Percentiles rank a stretch among this genome's conserved stretches.
Evolutionary conservation across 2,113 vertebrate species (phyloP).

Genomic region (Chlorodrepanis virens): DNA sequence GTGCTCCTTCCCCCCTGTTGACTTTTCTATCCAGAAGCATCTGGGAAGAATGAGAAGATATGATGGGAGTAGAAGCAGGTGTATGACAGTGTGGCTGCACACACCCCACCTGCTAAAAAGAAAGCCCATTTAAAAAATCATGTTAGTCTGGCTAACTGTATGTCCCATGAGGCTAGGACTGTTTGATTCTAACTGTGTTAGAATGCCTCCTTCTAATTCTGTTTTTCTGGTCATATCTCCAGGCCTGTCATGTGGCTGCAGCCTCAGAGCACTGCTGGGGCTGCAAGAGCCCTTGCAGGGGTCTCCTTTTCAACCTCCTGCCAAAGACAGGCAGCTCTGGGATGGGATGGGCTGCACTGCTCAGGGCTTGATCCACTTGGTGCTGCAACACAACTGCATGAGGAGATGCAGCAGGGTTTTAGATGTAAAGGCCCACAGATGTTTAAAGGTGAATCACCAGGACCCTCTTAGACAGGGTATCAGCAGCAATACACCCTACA

Average conservation of each 20-base stretch:
- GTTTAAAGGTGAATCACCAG: background rate
- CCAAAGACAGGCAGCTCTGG: background rate
- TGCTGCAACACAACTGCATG: background rate
- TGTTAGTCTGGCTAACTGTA: background rate
- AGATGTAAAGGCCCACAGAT: background rate
- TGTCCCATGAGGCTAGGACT: background rate
- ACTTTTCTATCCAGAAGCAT: background rate
- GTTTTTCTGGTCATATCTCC: fast-evolving
- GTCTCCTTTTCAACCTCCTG: background rate
- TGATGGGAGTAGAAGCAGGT: background rate
- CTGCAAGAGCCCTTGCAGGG: background rate
- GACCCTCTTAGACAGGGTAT: background rate
- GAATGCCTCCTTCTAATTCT: background rate
- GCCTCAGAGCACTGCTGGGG: background rate
- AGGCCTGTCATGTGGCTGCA: background rate
- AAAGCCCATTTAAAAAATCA: background rate
- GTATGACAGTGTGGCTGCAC: fast-evolving
- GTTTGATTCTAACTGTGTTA: background rate
- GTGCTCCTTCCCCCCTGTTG: background rate
- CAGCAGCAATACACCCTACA: background rate
- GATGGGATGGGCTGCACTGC: background rate
- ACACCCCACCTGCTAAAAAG: background rate
- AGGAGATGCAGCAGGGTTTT: background rate
- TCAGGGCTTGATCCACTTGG: background rate
- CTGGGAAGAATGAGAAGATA: background rate